phyloP scores from a whole-genome alignment of 2,888 invertebrate genomes.

The Kryphioiulus occultus region DNA sequence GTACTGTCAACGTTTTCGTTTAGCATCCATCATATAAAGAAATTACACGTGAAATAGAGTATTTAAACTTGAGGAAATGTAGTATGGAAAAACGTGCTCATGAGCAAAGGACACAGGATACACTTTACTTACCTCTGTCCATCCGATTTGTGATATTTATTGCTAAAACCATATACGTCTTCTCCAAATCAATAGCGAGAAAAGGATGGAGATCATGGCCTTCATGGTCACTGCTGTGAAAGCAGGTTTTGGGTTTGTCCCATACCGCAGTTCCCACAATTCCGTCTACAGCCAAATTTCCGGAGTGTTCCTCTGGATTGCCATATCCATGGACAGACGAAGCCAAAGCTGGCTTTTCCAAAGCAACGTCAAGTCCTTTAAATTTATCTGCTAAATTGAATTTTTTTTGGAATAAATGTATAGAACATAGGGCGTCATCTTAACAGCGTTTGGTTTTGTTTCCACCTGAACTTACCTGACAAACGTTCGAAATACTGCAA shows the following conservation, averaged over 20 bases:
- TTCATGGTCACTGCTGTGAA: neutral
- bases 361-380: neutral
- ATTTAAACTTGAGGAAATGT: too few species aligned
- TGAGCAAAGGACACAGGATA: too few species aligned
- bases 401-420: too few species aligned
- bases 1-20: too few species aligned
- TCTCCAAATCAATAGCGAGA: neutral
- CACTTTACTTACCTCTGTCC: too few species aligned
- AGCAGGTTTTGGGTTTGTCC: neutral
- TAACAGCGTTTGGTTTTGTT: too few species aligned
- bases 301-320: neutral
- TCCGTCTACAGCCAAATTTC: neutral
- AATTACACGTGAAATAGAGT: too few species aligned
- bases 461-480: neutral
- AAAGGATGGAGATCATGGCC: neutral
- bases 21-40: too few species aligned
- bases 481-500: neutral
- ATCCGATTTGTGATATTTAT: conserved; percentile 4
- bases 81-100: too few species aligned
- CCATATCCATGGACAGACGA: neutral
- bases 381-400: too few species aligned
- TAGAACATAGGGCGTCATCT: too few species aligned
- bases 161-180: conserved; percentile 2
- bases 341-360: neutral
- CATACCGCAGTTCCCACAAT: neutral